phyloP scores from a whole-genome alignment of 2,797 vertebrate species.

The Aulostomus chinensis region DNA sequence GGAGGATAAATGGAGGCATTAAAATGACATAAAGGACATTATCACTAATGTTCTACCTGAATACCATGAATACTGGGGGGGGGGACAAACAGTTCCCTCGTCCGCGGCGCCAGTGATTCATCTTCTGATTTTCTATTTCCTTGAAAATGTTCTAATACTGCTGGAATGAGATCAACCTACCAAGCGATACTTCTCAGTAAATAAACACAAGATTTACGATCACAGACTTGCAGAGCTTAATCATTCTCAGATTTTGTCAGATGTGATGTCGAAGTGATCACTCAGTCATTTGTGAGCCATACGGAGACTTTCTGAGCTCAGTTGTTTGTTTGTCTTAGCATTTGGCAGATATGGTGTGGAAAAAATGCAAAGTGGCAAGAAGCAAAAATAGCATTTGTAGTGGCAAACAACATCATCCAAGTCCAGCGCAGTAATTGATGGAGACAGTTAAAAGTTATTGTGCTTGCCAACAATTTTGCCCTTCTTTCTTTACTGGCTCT shows the following conservation, averaged over 20 bases:
- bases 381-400: slow-evolving; percentile 34
- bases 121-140: too few species aligned
- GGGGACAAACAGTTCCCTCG: too few species aligned
- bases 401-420: slow-evolving; percentile 35
- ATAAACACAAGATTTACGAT: slow-evolving; percentile 27
- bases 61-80: too few species aligned
- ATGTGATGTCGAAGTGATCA: slow-evolving; percentile 17
- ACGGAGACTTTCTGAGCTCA: neutral
- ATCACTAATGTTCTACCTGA: too few species aligned
- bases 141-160: slow-evolving; percentile 11
- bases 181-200: slow-evolving; percentile 23
- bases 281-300: slow-evolving; percentile 9
- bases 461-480: slow-evolving; percentile 36
- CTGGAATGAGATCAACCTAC: slow-evolving; percentile 22
- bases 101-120: too few species aligned
- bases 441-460: slow-evolving; percentile 56
- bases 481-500: slow-evolving; percentile 45
- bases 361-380: slow-evolving; percentile 34
- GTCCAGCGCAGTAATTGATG: slow-evolving; percentile 24
- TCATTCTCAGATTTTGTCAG: slow-evolving; percentile 41
- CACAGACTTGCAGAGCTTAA: slow-evolving; percentile 19
- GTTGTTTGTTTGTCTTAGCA: slow-evolving; percentile 39
- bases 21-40: too few species aligned
- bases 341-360: slow-evolving; percentile 37
- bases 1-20: too few species aligned